Evolutionary conservation across 2,888 invertebrate genomes (phyloP), one percentile per base, ranked within the genome.

Genomic region (Cheilosia impressa): DNA sequence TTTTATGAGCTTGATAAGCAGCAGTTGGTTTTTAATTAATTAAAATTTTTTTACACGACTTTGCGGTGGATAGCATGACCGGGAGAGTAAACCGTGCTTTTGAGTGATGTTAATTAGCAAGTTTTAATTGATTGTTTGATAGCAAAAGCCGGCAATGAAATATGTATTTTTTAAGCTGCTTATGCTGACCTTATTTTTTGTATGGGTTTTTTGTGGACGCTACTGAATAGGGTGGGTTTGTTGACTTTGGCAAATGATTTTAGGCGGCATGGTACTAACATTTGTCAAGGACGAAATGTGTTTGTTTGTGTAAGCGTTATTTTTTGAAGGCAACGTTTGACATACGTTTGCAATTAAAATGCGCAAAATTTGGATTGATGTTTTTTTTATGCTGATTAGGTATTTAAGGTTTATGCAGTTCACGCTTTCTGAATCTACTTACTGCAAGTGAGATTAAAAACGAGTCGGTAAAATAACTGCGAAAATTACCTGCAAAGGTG

Each of bases 21-120:
- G 62, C 22, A 75, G 81, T 69, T 57, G 68, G 53, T 84, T 75
- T 69, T 79, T 75, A 84, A 84, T 84, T 75, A 84, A 79, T 75
- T 75, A 10, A 53, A 57, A 17, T 38, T 38, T 41, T 41, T 43
- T 62, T 31, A 31, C 15, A 53, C 24, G 55, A 22, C 7, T 17
- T 5, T 45, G 57, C n/a, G 55, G 57, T 34, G 24, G 47, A 38
- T 9, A 19, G n/a, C n/a, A 22, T 7, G 10, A 34, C n/a, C 15
- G 34, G 57, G 4, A 31, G 9, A n/a, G 31, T 9, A 24, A 31
- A 45, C 45, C 17, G 43, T 38, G 19, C 41, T 60, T 60, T 50
- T 50, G 6, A 50, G 17, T 10, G 63, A 43, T 53, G 65, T 79
- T 79, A 72, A 79, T 72, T 79, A 79, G 52, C 69, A 72, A 52